A percentile compares a stretch with the other conserved stretches of the same genome.
Conservation (phyloP, 2,113 vertebrate species). For the Nothoprocta perdicaria region DNA sequence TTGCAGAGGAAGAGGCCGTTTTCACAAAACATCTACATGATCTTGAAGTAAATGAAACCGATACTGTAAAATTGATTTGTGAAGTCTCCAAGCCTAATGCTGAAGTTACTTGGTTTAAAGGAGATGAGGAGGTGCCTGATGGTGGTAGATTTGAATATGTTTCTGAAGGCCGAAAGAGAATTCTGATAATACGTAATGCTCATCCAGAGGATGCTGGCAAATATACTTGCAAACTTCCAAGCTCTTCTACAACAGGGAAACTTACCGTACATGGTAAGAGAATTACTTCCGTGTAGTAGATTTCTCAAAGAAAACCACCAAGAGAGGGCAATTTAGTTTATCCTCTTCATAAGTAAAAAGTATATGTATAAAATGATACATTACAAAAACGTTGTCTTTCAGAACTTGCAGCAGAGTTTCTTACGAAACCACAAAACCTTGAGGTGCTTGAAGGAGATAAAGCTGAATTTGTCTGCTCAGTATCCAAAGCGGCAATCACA, state of each 20-base stretch:
- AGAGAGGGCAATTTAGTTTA: neutral
- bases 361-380: neutral
- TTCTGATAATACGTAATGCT: slow-evolving; percentile 88
- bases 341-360: neutral
- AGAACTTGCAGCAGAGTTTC: slow-evolving; percentile 97
- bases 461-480: slow-evolving; percentile 92
- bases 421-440: slow-evolving; percentile 88
- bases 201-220: slow-evolving; percentile 87
- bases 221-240: slow-evolving; percentile 90
- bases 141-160: slow-evolving; percentile 92
- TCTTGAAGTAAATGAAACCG: slow-evolving; percentile 92
- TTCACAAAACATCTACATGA: slow-evolving; percentile 97
- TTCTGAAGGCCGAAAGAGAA: slow-evolving; percentile 89
- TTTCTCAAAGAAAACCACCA: neutral
- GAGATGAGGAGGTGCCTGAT: slow-evolving; percentile 92
- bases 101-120: slow-evolving; percentile 92
- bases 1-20: slow-evolving; percentile 92
- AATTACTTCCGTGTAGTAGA: neutral
- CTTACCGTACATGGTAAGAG: slow-evolving; percentile 90
- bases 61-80: slow-evolving; percentile 92
- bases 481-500: slow-evolving; percentile 91
- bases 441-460: slow-evolving; percentile 95
- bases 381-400: slow-evolving; percentile 30
- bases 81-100: slow-evolving; percentile 93
- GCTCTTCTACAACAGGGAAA: slow-evolving; percentile 83